Base-by-base conservation (phyloP, 1,140 invertebrate species). In the Dinoponera quadriceps region DNA sequence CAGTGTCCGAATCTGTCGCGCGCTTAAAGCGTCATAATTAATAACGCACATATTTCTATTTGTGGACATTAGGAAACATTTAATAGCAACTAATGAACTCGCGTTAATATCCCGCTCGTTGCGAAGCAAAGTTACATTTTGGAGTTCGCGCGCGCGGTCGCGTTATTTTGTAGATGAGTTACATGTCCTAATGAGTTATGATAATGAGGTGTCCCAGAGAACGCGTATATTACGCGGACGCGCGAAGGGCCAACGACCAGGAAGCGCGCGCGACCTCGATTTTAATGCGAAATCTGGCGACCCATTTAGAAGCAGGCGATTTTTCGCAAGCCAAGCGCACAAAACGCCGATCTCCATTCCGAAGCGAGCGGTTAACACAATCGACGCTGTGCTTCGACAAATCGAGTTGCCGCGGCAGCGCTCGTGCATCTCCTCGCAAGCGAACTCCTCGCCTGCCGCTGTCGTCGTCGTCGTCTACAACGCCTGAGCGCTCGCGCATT, bases 401-500 rank as follows among this genome's bases (percentile, higher is more conserved):
- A 80, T 80, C 25, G 1, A 33, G 29, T 80, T 29, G 38, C 33
- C 20, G 14, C 22, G 20, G 14, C 22, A 27, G 44, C n/a, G 13
- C 20, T 22, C 25, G 25, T 66, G 38, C 33, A 75, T 20, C 14
- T 63, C 44, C n/a, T 49, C 18, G 22, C 59, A 20, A 75, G 55
- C 33, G 33, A 59, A 33, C 18, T 68, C n/a, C 11, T 54, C 66
- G 22, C n/a, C 13, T 7, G 14, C 3, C 14, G 14, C 3, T 38
- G 20, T 20, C 54, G 38, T 60, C 57, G 3, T 44, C 38, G 38
- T 11, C 38, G 38, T 11, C 38, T 59, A 33, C 75, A 22, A 54
- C 48, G 27, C 55, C 81, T 59, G 85, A 60, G 55, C 77, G 49
- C 63, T 54, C 54, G 77, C 82, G 51, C 68, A 87, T 81, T 88